A percentile compares a stretch with the other conserved stretches of the same genome.
These are phyloP conservation scores for Nomada hirtipes DNA, from an alignment of 2,888 invertebrate species.

Conservation along the genomic window DNA sequence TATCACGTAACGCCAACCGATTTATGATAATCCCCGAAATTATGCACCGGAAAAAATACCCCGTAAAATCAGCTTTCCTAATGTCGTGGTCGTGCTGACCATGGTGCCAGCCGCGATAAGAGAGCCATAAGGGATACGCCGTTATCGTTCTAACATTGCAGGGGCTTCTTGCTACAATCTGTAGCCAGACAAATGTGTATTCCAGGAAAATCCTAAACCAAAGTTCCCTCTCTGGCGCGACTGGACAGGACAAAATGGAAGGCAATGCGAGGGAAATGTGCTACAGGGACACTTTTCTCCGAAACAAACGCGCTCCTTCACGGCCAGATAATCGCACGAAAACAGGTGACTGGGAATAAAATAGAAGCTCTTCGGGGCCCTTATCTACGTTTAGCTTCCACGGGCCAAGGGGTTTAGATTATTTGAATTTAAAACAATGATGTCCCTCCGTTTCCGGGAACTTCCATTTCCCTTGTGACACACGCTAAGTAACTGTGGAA, in stretches of 20 bases:
- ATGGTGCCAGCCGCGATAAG: constrained; percentile 46
- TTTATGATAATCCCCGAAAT: constrained; percentile 47
- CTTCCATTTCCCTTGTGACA: background rate
- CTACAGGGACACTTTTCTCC: constrained; percentile 18
- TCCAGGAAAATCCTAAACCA: constrained; percentile 36
- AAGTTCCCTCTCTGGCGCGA: background rate
- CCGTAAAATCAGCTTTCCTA: constrained; percentile 26
- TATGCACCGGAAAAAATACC: constrained; percentile 9
- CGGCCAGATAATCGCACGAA: constrained; percentile 17
- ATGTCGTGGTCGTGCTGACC: constrained; percentile 36
- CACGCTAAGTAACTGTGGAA: background rate
- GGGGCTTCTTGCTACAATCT: constrained; percentile 30
- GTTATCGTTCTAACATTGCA: constrained; percentile 16
- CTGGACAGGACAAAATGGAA: background rate
- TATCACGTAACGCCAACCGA: constrained; percentile 1
- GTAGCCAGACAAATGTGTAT: constrained; percentile 40
- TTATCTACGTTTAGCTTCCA: constrained; percentile 3
- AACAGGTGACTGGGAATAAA: constrained; percentile 25
- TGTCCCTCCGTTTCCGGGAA: background rate
- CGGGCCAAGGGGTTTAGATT: background rate
- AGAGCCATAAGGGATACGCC: constrained; percentile 20
- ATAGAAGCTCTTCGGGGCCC: background rate
- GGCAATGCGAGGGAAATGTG: constrained; percentile 15
- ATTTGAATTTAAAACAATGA: constrained; percentile 32
- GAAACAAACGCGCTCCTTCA: background rate